phyloP scores from a whole-genome alignment of 1,140 invertebrate genomes.

The Achatina immaculata region DNA sequence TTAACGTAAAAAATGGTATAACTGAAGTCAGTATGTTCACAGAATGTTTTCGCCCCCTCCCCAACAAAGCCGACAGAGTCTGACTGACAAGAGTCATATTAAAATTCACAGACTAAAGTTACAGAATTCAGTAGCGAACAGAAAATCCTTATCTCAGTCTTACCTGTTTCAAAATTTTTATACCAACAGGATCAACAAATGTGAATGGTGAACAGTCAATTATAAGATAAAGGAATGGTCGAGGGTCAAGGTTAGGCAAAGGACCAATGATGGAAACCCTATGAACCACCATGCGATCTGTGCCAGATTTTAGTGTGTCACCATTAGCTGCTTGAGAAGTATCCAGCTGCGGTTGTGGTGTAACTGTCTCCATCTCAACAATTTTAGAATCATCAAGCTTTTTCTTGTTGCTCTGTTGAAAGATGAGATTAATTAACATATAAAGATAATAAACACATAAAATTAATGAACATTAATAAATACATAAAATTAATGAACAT shows the following conservation, averaged over 20 bases:
- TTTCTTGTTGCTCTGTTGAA: constrained; percentile 35
- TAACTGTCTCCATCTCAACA: constrained; percentile 41
- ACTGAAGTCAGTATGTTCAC: no score
- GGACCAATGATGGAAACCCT: constrained; percentile 28
- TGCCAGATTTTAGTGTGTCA: background rate
- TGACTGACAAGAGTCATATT: no score
- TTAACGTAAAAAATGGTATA: no score
- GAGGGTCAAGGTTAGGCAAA: constrained; percentile 39
- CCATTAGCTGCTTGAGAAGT: constrained; percentile 22
- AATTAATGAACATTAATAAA: background rate
- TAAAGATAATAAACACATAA: background rate
- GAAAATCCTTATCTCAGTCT: no score
- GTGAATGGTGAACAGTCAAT: constrained; percentile 61
- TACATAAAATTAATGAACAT: no score
- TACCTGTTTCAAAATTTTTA: constrained; percentile 61
- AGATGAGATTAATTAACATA: background rate
- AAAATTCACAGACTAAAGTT: no score
- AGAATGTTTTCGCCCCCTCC: no score
- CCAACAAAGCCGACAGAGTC: no score
- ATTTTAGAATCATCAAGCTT: constrained; percentile 41
- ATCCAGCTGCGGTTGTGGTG: background rate
- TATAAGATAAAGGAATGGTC: constrained; percentile 57
- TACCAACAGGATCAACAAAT: constrained; percentile 63
- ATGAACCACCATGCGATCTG: constrained; percentile 13
- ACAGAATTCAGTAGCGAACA: no score